Conservation (phyloP, 1,140 invertebrate species). For the Frieseomelitta varia region DNA sequence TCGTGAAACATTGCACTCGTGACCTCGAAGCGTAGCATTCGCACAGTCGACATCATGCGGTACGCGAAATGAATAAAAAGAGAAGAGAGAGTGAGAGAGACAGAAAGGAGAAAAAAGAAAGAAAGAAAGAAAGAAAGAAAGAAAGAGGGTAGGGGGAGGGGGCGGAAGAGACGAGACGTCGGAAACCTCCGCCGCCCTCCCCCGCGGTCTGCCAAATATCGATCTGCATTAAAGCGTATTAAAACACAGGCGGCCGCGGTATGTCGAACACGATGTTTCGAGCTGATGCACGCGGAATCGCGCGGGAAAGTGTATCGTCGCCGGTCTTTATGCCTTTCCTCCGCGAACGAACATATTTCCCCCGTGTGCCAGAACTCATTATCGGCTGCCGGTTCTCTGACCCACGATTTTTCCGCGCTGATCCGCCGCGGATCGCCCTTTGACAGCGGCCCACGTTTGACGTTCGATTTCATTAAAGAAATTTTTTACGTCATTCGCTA, state of each 20-base stretch:
- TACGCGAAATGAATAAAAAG: slow-evolving; percentile 29
- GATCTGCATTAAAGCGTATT: slow-evolving; percentile 52
- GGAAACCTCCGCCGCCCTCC: neutral
- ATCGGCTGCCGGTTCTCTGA: neutral
- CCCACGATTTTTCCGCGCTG: slow-evolving; percentile 18
- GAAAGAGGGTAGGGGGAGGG: neutral
- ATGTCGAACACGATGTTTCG: neutral
- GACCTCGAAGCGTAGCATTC: slow-evolving; percentile 60
- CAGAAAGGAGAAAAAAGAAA: neutral
- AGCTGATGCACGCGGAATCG: slow-evolving; percentile 15
- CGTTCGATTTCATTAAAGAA: neutral
- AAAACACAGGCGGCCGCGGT: slow-evolving; percentile 30
- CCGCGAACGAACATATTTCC: neutral
- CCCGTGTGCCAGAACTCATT: neutral
- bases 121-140: neutral
- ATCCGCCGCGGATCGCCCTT: neutral
- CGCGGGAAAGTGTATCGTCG: slow-evolving; percentile 20
- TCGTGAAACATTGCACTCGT: slow-evolving; percentile 41
- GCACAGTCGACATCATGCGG: slow-evolving; percentile 49
- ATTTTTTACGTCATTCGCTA: slow-evolving; percentile 11
- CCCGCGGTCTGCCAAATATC: slow-evolving; percentile 29
- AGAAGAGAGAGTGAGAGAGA: neutral
- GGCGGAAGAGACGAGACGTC: neutral
- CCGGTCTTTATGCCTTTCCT: neutral
- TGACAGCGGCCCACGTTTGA: neutral